A percentile compares a stretch with the other conserved stretches of the same genome.
These are phyloP conservation scores for Neodiprion virginianus DNA, from an alignment of 1,140 invertebrate genomes.

Conservation along the genomic window DNA sequence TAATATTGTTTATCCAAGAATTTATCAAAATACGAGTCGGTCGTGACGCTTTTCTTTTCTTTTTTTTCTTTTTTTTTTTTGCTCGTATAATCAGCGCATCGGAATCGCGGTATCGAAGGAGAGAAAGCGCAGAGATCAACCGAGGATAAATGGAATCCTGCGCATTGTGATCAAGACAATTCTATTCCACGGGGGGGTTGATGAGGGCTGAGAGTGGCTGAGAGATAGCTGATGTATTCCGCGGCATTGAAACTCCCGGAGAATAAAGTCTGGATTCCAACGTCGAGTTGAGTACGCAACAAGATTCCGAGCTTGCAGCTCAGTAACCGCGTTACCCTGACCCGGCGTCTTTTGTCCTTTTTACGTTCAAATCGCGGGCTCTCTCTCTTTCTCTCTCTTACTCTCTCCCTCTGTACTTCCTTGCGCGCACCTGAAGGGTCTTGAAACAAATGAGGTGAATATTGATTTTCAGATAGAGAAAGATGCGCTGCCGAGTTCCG, in stretches of 20 bases:
- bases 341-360: background rate
- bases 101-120: too few relatives aligned
- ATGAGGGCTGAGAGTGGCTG: background rate
- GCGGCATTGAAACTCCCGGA: background rate
- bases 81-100: too few relatives aligned
- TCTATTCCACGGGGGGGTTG: background rate
- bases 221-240: background rate
- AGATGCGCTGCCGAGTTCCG: background rate
- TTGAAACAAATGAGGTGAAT: constrained; percentile 2
- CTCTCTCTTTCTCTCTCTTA: background rate
- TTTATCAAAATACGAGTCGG: too few relatives aligned
- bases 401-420: background rate
- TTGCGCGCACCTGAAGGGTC: background rate
- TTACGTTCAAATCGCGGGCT: background rate
- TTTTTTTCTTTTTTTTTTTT: too few relatives aligned
- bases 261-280: constrained; percentile 1
- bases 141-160: too few relatives aligned
- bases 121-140: too few relatives aligned
- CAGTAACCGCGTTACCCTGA: background rate
- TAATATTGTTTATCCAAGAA: too few relatives aligned
- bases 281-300: background rate
- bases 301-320: background rate
- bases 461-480: constrained; percentile 3
- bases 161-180: background rate
- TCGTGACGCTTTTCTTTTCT: too few relatives aligned